Conservation (phyloP, 1,140 invertebrate species). For the Heterodera schachtii region DNA sequence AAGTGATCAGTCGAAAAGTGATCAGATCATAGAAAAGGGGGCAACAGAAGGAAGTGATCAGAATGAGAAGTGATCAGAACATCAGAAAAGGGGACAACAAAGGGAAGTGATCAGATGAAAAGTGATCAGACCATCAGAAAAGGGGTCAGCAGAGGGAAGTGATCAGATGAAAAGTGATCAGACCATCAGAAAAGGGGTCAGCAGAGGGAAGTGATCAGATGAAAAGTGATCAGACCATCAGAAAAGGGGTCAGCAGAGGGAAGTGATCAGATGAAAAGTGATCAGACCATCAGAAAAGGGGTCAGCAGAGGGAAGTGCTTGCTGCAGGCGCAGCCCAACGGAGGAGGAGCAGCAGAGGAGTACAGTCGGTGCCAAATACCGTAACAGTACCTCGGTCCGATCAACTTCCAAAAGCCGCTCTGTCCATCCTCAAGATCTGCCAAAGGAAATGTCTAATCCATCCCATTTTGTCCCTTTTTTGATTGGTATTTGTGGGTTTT, state of each 20-base stretch:
- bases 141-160: too few relatives aligned
- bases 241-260: too few relatives aligned
- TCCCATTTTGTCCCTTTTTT: background rate
- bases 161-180: too few relatives aligned
- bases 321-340: conserved; percentile 6
- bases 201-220: background rate
- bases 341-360: background rate
- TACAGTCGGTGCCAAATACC: conserved; percentile 50
- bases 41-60: too few relatives aligned
- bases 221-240: too few relatives aligned
- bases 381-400: conserved; percentile 53
- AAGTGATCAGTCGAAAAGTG: background rate
- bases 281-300: conserved; percentile 25
- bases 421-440: conserved; percentile 55
- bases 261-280: too few relatives aligned
- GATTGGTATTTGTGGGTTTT: background rate
- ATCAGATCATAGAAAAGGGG: too few relatives aligned
- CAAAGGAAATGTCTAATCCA: background rate
- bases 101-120: too few relatives aligned
- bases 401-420: conserved; percentile 54
- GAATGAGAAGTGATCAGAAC: too few relatives aligned
- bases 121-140: too few relatives aligned
- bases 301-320: conserved; percentile 5
- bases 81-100: background rate
- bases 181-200: background rate